Evolutionary conservation across 2,888 invertebrate genomes (phyloP), one percentile per base, ranked within the genome.

Genomic region (Habrosyne pyritoides): DNA sequence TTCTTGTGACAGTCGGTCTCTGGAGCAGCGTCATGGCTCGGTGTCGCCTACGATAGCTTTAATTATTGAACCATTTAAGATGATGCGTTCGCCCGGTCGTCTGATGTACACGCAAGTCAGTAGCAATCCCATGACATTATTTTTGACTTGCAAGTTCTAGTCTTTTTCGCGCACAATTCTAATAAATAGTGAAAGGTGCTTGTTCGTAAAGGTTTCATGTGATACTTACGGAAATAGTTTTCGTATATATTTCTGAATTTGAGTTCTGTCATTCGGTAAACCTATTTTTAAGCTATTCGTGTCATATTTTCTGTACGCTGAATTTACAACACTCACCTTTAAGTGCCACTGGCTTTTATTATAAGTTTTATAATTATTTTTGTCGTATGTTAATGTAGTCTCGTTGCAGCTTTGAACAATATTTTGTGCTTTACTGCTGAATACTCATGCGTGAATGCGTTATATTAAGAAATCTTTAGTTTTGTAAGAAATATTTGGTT

Each of bases 401-500:
- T 86, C 77, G 88, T 90, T 87, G 91, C 92, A 92, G 92, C 92
- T 91, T 89, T 78, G 89, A 92, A 86, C 89, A 91, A 91, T 76
- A 77, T 83, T 81, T 85, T 84, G 88, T 90, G 92, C 92, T 92
- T 92, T 92, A 92, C 81, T 82, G 90, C 90, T 88, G 87, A 92
- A 92, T 92, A 91, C 92, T 92, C 91, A 91, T 87, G 89, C 84
- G 90, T 89, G 87, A 83, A 91, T 89, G 89, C 86, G 81, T 90
- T 84, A 84, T 83, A 86, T 84, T 87, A 85, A 84, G 80, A 69
- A 74, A 75, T 80, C 76, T 79, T 83, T 84, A 81, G 81, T 82
- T 76, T 73, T 82, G 69, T 84, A 84, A 79, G 76, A 72, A 74
- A 76, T 86, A 73, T 66, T 64, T 73, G 62, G 67, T 77, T 75